phyloP scores from a whole-genome alignment of 2,113 vertebrate genomes.

The Oreochromis spilurus region DNA sequence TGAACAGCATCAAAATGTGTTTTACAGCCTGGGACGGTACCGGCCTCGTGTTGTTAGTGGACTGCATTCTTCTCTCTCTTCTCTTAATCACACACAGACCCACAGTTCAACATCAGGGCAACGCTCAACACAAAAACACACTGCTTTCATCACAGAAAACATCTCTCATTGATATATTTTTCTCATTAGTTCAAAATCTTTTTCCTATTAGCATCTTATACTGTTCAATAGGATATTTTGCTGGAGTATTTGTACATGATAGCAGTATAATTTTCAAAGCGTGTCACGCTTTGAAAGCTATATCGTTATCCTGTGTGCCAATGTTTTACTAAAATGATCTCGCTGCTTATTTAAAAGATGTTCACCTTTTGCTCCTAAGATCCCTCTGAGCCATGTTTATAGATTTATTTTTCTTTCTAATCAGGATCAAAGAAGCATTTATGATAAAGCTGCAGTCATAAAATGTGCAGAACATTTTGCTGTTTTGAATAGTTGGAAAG shows the following conservation, averaged over 20 bases:
- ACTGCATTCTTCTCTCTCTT: constrained; percentile 41
- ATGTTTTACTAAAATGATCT: constrained; percentile 1
- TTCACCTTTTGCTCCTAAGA: constrained; percentile 10
- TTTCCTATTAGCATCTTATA: constrained; percentile 31
- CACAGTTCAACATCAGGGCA: constrained; percentile 47
- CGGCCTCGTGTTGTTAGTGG: constrained; percentile 48
- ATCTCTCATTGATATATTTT: constrained; percentile 22
- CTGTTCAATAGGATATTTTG: neutral
- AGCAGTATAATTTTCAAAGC: constrained; percentile 3
- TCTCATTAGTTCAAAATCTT: constrained; percentile 31
- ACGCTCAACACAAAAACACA: neutral
- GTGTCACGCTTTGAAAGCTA: constrained; percentile 3
- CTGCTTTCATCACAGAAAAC: constrained; percentile 27
- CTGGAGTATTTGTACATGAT: neutral
- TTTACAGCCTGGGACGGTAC: constrained; percentile 55
- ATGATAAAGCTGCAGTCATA: neutral
- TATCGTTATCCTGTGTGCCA: constrained; percentile 3
- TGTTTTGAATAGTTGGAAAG: neutral
- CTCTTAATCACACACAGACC: constrained; percentile 55
- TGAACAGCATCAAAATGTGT: constrained; percentile 35
- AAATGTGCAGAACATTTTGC: neutral
- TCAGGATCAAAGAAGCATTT: neutral
- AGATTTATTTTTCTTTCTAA: neutral
- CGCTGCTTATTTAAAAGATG: neutral
- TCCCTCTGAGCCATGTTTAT: neutral